Evolutionary conservation across 2,888 invertebrate genomes (phyloP).

Genomic region (Mycogona germanica): DNA sequence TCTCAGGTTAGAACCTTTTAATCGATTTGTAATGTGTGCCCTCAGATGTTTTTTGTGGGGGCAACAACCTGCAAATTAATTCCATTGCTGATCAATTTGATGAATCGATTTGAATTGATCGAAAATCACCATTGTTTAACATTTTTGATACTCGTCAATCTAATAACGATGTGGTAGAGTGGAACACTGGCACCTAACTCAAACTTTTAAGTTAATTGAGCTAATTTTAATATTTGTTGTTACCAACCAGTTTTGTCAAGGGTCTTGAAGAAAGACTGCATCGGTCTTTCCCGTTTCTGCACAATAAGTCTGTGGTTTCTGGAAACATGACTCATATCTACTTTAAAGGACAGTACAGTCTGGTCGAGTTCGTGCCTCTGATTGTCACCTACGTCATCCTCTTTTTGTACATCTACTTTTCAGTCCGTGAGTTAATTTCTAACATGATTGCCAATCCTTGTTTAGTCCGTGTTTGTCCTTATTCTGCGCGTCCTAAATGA

Average conservation of each 20-base stretch:
- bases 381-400: constrained; percentile 70
- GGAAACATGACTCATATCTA: constrained; percentile 51
- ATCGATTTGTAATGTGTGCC: neutral
- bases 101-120: neutral
- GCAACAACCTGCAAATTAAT: neutral
- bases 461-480: neutral
- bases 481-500: neutral
- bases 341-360: constrained; percentile 79
- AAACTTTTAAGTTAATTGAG: neutral
- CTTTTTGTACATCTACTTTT: constrained; percentile 89
- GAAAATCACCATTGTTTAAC: constrained; percentile 12
- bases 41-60: too few relatives aligned
- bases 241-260: constrained; percentile 52
- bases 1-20: constrained; percentile 46
- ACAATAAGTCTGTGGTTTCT: constrained; percentile 8
- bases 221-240: neutral
- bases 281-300: constrained; percentile 24
- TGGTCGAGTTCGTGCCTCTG: constrained; percentile 70
- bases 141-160: constrained; percentile 18
- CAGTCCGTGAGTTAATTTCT: constrained; percentile 48
- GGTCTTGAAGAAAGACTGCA: constrained; percentile 43
- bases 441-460: neutral
- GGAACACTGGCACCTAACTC: constrained; percentile 3
- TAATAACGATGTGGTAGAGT: constrained; percentile 4
- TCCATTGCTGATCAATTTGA: constrained; percentile 4